Evolutionary conservation across 2,797 vertebrate species (phyloP).

Genomic region (Fringilla coelebs): DNA sequence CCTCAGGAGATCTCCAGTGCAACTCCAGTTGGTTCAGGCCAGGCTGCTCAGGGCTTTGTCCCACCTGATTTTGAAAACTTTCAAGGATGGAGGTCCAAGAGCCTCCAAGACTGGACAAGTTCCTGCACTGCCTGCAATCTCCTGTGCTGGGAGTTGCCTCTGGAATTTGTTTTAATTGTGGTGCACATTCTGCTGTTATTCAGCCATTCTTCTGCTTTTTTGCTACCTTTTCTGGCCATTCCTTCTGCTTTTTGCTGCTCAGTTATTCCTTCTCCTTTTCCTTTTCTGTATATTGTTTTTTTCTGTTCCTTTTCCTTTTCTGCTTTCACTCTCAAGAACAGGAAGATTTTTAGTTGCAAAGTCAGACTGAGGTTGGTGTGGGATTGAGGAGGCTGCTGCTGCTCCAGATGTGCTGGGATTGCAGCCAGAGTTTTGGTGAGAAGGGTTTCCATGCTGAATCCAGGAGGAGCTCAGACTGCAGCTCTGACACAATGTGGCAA

Average conservation of each 20-base stretch:
- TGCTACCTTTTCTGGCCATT: not conserved
- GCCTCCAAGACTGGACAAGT: not conserved
- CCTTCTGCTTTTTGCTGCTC: conserved; percentile 36
- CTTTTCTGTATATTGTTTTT: not conserved
- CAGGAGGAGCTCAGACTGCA: not conserved
- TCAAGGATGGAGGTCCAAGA: not conserved
- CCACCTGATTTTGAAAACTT: not conserved
- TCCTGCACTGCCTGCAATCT: not conserved
- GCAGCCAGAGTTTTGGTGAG: not conserved
- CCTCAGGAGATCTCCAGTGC: not conserved
- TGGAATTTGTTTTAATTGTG: not conserved
- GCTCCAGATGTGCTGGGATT: not conserved
- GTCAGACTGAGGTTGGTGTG: not conserved
- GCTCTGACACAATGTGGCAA: accelerated
- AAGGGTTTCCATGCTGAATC: not conserved
- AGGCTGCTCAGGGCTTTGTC: not conserved
- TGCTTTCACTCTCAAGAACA: not conserved
- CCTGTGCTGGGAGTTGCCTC: not conserved
- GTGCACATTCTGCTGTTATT: not conserved
- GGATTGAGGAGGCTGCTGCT: not conserved
- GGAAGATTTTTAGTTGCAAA: not conserved
- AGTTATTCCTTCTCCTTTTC: not conserved
- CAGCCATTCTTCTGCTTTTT: conserved; percentile 41
- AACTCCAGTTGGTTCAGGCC: not conserved
- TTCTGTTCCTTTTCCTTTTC: not conserved